A percentile compares a stretch with the other conserved stretches of the same genome.
Conservation (phyloP, 2,113 vertebrate genomes). For the Austrofundulus limnaeus region DNA sequence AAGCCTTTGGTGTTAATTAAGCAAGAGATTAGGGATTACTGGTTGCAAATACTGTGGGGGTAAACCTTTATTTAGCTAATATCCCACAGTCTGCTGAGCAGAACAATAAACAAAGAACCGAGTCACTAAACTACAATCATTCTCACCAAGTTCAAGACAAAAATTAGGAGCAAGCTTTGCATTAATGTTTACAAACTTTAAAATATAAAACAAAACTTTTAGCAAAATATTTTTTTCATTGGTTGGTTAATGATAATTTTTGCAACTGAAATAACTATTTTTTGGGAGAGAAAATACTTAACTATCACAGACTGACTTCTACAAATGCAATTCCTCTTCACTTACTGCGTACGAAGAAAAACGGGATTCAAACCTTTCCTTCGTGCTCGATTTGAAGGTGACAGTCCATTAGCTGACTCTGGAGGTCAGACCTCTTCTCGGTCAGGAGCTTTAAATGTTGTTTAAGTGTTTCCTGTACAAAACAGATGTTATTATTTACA, state of each 20-base stretch:
- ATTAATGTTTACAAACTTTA: background rate
- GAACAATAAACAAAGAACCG: constrained; percentile 65
- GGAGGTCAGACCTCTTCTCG: constrained; percentile 81
- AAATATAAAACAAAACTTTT: constrained; percentile 17
- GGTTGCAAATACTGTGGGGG: constrained; percentile 24
- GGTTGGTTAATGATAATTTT: constrained; percentile 31
- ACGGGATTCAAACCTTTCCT: constrained; percentile 80
- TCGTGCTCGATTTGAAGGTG: constrained; percentile 82
- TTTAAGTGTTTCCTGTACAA: constrained; percentile 79
- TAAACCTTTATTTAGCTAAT: constrained; percentile 44
- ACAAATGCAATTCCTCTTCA: background rate
- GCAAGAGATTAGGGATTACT: constrained; percentile 59
- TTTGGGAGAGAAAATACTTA: constrained; percentile 19
- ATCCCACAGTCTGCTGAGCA: constrained; percentile 39
- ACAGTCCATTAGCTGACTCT: constrained; percentile 83
- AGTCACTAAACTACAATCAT: constrained; percentile 10
- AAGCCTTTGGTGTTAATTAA: constrained; percentile 36
- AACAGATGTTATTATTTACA: constrained; percentile 15
- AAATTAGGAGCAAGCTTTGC: constrained; percentile 7
- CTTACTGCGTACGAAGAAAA: background rate
- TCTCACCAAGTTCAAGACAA: background rate
- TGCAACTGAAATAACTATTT: constrained; percentile 11
- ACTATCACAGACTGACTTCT: constrained; percentile 16
- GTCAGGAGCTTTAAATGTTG: constrained; percentile 81
- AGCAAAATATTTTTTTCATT: constrained; percentile 23